Conservation (phyloP, 2,888 invertebrate genomes). For the Sympetrum striolatum region DNA sequence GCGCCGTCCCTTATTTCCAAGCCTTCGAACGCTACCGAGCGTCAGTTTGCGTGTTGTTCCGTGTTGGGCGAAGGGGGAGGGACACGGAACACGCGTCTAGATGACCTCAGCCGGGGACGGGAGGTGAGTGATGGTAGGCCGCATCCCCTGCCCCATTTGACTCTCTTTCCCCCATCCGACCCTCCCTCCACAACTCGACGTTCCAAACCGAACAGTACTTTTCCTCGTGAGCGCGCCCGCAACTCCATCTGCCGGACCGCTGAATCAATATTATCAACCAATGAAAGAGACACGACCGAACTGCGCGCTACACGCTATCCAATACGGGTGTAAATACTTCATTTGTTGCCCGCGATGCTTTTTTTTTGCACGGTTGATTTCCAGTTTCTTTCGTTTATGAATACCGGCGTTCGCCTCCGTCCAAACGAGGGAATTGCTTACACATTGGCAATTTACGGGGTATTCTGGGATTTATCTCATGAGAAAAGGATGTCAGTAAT, state of each 20-base stretch:
- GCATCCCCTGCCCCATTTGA: neutral
- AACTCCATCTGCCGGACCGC: slow-evolving; percentile 7
- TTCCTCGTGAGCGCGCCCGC: neutral
- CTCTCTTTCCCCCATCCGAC: neutral
- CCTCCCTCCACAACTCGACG: neutral
- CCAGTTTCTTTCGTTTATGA: too few species aligned
- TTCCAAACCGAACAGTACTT: neutral
- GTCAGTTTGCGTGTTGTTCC: neutral
- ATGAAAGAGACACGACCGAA: neutral
- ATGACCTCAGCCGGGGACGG: neutral
- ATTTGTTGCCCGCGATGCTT: neutral
- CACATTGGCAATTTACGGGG: too few species aligned
- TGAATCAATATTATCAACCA: slow-evolving; percentile 23
- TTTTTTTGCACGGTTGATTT: neutral
- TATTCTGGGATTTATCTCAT: too few species aligned
- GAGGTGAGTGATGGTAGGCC: neutral
- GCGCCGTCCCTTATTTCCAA: neutral
- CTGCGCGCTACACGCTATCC: neutral
- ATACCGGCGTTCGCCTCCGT: too few species aligned
- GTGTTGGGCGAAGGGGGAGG: neutral
- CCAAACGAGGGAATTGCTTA: too few species aligned
- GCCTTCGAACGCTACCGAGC: neutral
- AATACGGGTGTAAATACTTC: neutral
- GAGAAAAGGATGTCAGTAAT: too few species aligned
- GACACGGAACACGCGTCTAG: neutral